Conservation (phyloP, 2,113 vertebrate genomes). For the Piaya cayana region DNA sequence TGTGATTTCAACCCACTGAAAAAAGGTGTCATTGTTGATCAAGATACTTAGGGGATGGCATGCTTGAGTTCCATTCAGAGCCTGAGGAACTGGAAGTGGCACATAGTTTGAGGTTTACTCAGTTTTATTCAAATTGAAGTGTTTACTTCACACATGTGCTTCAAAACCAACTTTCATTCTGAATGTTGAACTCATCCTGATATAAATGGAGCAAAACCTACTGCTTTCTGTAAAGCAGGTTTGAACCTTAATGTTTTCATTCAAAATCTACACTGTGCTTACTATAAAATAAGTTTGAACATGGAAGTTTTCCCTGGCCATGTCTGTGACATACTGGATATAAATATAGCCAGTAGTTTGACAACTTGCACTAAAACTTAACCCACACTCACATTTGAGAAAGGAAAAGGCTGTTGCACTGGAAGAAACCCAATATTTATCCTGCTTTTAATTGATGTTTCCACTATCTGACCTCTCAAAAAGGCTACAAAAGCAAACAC, state of each 20-base stretch:
- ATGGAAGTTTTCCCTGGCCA: not conserved
- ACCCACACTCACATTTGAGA: not conserved
- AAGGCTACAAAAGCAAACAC: conserved; percentile 39
- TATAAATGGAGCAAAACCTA: not conserved
- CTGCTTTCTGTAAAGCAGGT: not conserved
- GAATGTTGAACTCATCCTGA: not conserved
- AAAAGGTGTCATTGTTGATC: not conserved
- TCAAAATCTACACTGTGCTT: not conserved
- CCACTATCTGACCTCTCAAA: conserved; percentile 19
- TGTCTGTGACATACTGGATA: not conserved
- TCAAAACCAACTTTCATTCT: not conserved
- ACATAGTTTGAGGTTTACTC: not conserved
- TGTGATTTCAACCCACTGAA: not conserved
- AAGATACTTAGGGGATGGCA: not conserved
- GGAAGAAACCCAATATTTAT: not conserved
- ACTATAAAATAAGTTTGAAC: not conserved
- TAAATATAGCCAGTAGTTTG: not conserved
- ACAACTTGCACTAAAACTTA: not conserved
- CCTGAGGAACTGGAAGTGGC: not conserved
- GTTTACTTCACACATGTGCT: not conserved
- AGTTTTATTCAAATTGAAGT: not conserved
- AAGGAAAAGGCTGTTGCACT: not conserved
- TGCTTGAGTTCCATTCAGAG: not conserved
- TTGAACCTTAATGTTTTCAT: not conserved
- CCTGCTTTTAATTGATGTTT: conserved; percentile 33